Conservation (phyloP, 2,113 vertebrate species). For the Anoura caudifer region DNA sequence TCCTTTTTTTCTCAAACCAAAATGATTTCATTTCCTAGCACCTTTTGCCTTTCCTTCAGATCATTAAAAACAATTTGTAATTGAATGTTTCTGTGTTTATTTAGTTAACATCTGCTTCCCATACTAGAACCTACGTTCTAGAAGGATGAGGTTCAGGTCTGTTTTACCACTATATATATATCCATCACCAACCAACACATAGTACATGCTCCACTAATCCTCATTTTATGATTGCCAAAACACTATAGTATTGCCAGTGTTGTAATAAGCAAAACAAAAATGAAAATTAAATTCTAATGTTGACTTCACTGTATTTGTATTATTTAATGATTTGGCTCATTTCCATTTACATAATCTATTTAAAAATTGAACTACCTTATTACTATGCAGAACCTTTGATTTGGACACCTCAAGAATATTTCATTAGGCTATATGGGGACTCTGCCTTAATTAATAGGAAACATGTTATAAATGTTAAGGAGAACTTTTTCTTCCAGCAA, state of each 20-base stretch:
- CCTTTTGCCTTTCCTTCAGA: neutral
- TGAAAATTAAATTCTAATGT: conserved; percentile 27
- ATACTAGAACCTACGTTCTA: neutral
- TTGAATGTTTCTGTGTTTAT: neutral
- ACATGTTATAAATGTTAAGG: neutral
- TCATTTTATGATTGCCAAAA: neutral
- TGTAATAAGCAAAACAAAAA: neutral
- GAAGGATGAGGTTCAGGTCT: neutral
- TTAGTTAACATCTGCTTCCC: neutral
- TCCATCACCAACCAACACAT: neutral
- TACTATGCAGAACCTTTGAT: neutral
- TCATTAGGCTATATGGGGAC: neutral
- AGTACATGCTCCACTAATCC: neutral
- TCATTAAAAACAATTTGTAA: neutral
- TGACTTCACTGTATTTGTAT: conserved; percentile 10
- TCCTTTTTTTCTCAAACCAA: neutral
- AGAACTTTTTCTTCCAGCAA: neutral
- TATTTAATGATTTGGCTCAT: neutral
- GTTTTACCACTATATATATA: neutral
- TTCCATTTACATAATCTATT: neutral
- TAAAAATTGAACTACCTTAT: neutral
- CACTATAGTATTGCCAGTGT: neutral
- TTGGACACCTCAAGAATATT: neutral
- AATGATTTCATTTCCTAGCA: neutral
- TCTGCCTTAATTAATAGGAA: neutral